Evolutionary conservation across 2,113 vertebrate species (phyloP), one percentile per base, ranked within the genome.

Genomic region (Mobula birostris): DNA sequence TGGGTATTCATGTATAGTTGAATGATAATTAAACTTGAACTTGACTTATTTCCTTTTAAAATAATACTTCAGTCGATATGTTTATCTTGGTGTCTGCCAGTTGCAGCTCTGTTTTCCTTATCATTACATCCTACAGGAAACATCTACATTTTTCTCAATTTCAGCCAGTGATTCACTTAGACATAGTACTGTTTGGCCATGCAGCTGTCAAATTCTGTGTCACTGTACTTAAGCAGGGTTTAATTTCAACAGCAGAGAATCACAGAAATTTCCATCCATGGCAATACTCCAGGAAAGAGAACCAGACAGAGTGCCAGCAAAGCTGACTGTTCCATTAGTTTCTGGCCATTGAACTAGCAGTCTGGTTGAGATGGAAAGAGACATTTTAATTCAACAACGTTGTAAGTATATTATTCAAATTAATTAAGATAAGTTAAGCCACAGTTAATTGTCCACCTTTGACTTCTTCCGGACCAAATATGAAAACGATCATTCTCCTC

Each of bases 251-350:
- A 93, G 72, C 91, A 76, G 68, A 74, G 40, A 93, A 93, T 93
- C 90, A 92, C 40, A 92, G 36, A 93, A 93, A 93, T 36, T 93
- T 93, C 70, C 91, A 74, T 74, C 91, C 48, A 36, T 74, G 91
- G 68, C 70, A 56, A 3, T 93, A 48, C 19, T 93, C 91, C 91
- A 76, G 91, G 91, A 93, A 32, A 90, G 63, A 68, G n/a, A 90
- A 90, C 85, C 72, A 74, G 91, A 93, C 91, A 93, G 32, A 72
- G 68, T 66, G n/a, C n/a, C 15, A 90, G 61, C 11, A 66, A 66
- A 29, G 7, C 61, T 90, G 85, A 90, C 85, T 66, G 85, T 90
- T 66, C 85, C 61, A 90, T 90, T 90, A 32, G 29, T 68, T 88
- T n/a, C 85, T 63, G 85, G 85, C 56, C 63, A 32, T 88, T 88